phyloP scores from a whole-genome alignment of 2,797 vertebrate genomes.

The Pseudomugil tenellus region DNA sequence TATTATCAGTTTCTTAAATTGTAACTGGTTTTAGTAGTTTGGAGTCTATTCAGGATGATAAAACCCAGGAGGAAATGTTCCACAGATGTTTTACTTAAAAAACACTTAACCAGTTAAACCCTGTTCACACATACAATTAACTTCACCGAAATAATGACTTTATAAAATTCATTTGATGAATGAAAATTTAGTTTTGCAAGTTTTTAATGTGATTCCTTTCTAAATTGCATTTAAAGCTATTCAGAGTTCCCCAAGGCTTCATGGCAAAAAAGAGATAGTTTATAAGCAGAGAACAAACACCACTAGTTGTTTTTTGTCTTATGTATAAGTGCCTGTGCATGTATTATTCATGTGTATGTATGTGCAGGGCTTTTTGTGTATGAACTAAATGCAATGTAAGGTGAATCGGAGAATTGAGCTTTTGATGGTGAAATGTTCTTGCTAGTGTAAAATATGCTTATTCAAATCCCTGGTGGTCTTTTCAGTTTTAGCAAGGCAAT shows the following conservation, averaged over 20 bases:
- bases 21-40: background rate
- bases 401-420: slow-evolving; percentile 69
- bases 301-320: slow-evolving; percentile 4
- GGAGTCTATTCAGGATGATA: background rate
- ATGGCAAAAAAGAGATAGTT: slow-evolving; percentile 9
- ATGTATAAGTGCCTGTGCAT: slow-evolving; percentile 2
- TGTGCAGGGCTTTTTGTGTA: slow-evolving; percentile 6
- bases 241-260: slow-evolving; percentile 12
- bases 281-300: slow-evolving; percentile 19
- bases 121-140: background rate
- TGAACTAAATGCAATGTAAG: slow-evolving; percentile 66
- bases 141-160: slow-evolving; percentile 3
- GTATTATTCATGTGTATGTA: slow-evolving; percentile 7
- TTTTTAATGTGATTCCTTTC: slow-evolving; percentile 11
- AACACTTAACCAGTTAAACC: slow-evolving; percentile 1
- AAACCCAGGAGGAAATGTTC: background rate
- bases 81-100: slow-evolving; percentile 5
- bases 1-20: background rate
- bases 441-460: slow-evolving; percentile 78
- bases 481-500: slow-evolving; percentile 76
- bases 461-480: slow-evolving; percentile 73
- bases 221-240: slow-evolving; percentile 18
- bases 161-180: slow-evolving; percentile 13
- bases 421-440: slow-evolving; percentile 72
- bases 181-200: slow-evolving; percentile 6